Evolutionary conservation across 2,113 vertebrate species (phyloP).

Genomic region (Gavia stellata): DNA sequence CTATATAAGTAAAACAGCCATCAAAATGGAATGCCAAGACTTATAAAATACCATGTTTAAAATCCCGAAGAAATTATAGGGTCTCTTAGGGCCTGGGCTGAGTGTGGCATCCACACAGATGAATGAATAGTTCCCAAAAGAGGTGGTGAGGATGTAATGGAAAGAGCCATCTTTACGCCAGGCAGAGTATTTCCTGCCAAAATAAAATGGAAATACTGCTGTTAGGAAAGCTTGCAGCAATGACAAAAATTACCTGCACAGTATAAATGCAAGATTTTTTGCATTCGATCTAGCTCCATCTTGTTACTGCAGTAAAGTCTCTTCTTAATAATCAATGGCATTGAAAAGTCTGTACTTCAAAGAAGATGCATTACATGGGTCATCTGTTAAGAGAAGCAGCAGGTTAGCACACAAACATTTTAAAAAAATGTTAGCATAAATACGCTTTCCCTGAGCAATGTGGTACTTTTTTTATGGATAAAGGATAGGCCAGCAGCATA

Average conservation of each 20-base stretch:
- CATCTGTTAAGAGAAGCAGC: background rate
- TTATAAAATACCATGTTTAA: constrained; percentile 82
- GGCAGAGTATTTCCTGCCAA: constrained; percentile 89
- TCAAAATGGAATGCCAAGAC: background rate
- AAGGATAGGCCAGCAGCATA: background rate
- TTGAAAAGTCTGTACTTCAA: background rate
- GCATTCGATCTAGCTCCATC: background rate
- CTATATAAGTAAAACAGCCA: background rate
- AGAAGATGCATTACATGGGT: background rate
- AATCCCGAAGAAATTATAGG: constrained; percentile 96
- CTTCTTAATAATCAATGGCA: background rate
- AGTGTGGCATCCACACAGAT: constrained; percentile 91
- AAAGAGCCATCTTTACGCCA: constrained; percentile 89
- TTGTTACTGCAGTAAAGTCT: background rate
- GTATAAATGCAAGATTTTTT: background rate
- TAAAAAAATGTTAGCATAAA: background rate
- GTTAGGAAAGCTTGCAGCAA: background rate
- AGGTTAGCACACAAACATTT: background rate
- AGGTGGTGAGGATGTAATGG: constrained; percentile 86
- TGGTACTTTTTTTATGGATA: background rate
- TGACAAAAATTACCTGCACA: background rate
- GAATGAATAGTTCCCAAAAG: constrained; percentile 96
- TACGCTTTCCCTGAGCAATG: background rate
- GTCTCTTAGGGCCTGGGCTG: constrained; percentile 90
- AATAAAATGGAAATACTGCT: constrained; percentile 31